phyloP scores from a whole-genome alignment of 2,888 invertebrate genomes.

The Drosophila pegasa region DNA sequence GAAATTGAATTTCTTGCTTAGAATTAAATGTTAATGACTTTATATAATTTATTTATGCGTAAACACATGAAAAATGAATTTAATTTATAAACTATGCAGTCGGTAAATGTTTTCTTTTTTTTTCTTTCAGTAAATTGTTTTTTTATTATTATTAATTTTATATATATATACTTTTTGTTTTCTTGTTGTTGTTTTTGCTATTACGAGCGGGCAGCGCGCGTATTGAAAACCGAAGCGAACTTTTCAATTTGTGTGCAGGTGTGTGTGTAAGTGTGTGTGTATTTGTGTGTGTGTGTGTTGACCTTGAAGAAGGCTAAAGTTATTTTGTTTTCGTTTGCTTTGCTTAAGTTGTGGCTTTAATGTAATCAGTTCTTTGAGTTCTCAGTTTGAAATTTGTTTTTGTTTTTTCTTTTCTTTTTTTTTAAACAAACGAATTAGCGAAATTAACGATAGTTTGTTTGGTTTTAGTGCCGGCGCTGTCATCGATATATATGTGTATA shows the following conservation, averaged over 20 bases:
- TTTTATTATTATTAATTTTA: background rate
- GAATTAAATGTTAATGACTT: constrained; percentile 54
- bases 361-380: constrained; percentile 79
- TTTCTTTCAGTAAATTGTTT: constrained; percentile 18
- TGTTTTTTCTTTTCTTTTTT: background rate
- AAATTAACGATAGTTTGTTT: constrained; percentile 23
- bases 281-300: constrained; percentile 32
- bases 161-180: background rate
- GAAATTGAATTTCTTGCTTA: constrained; percentile 72
- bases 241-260: constrained; percentile 5
- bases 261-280: constrained; percentile 12
- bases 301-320: constrained; percentile 41
- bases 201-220: constrained; percentile 34
- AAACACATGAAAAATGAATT: constrained; percentile 20
- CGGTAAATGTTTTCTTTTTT: constrained; percentile 31
- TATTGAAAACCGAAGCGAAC: constrained; percentile 29
- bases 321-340: constrained; percentile 19
- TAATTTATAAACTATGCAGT: constrained; percentile 51
- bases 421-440: constrained; percentile 27
- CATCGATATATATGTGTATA: constrained; percentile 25
- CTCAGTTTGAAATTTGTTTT: constrained; percentile 47
- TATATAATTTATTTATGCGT: constrained; percentile 42
- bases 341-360: constrained; percentile 43
- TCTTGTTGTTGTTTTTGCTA: background rate
- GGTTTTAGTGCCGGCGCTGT: constrained; percentile 23